Evolutionary conservation across 2,888 invertebrate species (phyloP), one percentile per base, ranked within the genome.

Genomic region (Nemotelus nigrinus): DNA sequence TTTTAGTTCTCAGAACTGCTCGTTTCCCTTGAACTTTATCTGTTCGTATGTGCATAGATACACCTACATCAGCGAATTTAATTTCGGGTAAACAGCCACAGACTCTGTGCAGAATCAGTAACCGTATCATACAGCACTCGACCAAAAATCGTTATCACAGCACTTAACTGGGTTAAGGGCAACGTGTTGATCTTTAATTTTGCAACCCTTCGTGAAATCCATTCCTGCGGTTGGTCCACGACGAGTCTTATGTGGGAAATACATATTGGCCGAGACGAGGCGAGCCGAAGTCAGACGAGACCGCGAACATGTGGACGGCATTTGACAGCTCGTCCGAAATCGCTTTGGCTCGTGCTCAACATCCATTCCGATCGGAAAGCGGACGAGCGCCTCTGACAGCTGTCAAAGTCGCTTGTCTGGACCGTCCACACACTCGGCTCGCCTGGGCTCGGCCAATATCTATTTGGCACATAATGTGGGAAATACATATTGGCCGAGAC

Each of bases 111-210:
- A 48, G 25, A 39, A 39, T 41, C 25, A 4, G 39, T 53, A 7
- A 53, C 43, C 7, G 43, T 70, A 43, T 70, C 57, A 43, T 43
- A 55, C 43, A 41, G 43, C 44, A 41, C 10, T 5, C 41, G 3
- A 55, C 70, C 70, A n/a, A 55, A 53, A 70, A 53, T 70, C 70
- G 55, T 70, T 70, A 70, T 55, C 53, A 53, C 55, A 70, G 48
- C 48, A 67, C 39, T 67, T 67, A 75, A 75, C 75, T 75, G 50
- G 75, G 75, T 75, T 75, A 75, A 75, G 63, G 75, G 43, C 75
- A 75, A 43, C 50, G 48, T 63, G 64, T 75, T 63, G 63, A 75
- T 63, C 64, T 75, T 60, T 48, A 50, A 75, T 50, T 58, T 45
- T 55, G 8, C 47, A 48, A 39, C 50, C n/a, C 43, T 48, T 45